Percentiles rank a stretch among this genome's conserved stretches.
These are phyloP conservation scores for Panonychus citri DNA, from an alignment of 1,140 invertebrate genomes.

Conservation along the genomic window DNA sequence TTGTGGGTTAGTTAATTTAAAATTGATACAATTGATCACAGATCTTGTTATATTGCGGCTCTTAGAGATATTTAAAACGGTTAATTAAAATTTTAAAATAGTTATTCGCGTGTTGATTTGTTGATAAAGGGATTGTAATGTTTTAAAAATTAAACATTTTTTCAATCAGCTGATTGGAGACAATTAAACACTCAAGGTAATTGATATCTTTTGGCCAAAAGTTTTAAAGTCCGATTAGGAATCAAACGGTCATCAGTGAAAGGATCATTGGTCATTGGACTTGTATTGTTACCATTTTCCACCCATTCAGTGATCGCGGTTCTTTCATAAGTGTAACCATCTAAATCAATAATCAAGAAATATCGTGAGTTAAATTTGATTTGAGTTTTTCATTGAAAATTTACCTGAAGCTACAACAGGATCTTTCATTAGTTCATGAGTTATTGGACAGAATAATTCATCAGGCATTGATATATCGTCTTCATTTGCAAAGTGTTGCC, in stretches of 20 bases:
- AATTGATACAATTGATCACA: no score
- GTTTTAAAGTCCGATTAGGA: conserved; percentile 25
- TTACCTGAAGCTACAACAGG: conserved; percentile 44
- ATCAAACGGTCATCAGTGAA: conserved; percentile 31
- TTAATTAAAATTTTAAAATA: no score
- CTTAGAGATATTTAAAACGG: no score
- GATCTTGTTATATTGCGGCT: no score
- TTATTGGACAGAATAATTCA: conserved; percentile 56
- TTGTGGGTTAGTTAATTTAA: no score
- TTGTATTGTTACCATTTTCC: conserved; percentile 38
- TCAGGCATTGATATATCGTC: conserved; percentile 18
- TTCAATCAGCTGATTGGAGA: no score
- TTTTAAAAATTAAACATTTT: no score
- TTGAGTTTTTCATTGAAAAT: no score
- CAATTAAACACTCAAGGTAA: no score
- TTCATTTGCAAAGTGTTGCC: conserved; percentile 12
- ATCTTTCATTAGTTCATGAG: conserved; percentile 50
- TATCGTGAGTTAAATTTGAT: not conserved
- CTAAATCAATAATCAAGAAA: conserved; percentile 21
- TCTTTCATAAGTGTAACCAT: conserved; percentile 52
- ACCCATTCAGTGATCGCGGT: conserved; percentile 50
- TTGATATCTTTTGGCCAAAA: conserved; percentile 14
- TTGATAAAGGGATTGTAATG: no score
- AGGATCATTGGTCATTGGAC: conserved; percentile 47
- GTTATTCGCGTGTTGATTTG: no score